Percentiles rank a stretch among this genome's conserved stretches.
Evolutionary conservation across 2,113 vertebrate species (phyloP).

Genomic region (Oryzias celebensis): DNA sequence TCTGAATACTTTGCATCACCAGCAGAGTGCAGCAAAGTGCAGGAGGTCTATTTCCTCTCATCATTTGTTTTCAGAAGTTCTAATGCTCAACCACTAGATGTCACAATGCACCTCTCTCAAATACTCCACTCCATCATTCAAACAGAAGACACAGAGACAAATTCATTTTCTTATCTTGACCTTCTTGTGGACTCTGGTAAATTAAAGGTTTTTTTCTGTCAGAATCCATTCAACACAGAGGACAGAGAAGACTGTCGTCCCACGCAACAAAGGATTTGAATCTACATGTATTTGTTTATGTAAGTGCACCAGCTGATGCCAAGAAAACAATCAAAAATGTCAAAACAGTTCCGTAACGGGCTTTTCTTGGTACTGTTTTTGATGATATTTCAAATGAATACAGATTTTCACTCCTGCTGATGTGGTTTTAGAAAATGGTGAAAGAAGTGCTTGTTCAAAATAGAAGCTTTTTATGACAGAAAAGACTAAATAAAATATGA

Average conservation of each 20-base stretch:
- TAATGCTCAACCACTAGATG: slow-evolving; percentile 20
- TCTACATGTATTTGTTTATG: slow-evolving; percentile 41
- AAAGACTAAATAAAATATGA: too few species aligned
- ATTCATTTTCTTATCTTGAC: slow-evolving; percentile 6
- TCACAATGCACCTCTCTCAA: neutral
- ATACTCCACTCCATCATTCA: neutral
- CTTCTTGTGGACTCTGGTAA: neutral
- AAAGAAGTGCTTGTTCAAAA: too few species aligned
- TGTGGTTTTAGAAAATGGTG: too few species aligned
- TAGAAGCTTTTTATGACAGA: too few species aligned
- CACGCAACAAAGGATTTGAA: slow-evolving; percentile 37
- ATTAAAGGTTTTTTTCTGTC: neutral
- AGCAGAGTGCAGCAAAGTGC: slow-evolving; percentile 40
- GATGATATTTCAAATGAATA: slow-evolving; percentile 7
- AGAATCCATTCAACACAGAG: slow-evolving; percentile 10
- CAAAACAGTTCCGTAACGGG: slow-evolving; percentile 16
- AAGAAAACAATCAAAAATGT: slow-evolving; percentile 41
- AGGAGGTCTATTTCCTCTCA: neutral
- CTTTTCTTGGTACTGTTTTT: slow-evolving; percentile 11
- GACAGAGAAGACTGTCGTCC: slow-evolving; percentile 17
- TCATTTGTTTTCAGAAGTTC: neutral
- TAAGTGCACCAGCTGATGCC: slow-evolving; percentile 49
- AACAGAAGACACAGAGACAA: neutral
- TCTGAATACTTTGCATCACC: slow-evolving; percentile 1
- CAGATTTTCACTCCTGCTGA: neutral